A percentile compares a stretch with the other conserved stretches of the same genome.
Evolutionary conservation across 2,113 vertebrate species (phyloP).

Genomic region (Cynocephalus volans): DNA sequence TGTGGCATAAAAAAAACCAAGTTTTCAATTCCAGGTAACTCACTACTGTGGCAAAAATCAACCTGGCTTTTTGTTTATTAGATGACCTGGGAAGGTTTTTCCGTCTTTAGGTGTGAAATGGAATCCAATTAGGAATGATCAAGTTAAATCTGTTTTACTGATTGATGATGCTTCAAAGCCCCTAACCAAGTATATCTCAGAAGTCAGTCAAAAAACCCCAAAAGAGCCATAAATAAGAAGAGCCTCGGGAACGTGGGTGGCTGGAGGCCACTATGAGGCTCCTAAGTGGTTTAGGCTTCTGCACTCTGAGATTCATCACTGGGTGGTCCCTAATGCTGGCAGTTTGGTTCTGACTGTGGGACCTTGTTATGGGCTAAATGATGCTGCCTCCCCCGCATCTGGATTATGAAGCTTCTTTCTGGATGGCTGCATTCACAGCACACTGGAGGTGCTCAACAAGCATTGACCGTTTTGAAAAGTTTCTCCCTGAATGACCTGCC

Average conservation of each 20-base stretch:
- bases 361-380: background rate
- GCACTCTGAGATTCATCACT: background rate
- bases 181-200: background rate
- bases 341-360: background rate
- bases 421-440: background rate
- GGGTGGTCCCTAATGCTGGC: background rate
- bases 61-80: background rate
- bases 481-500: background rate
- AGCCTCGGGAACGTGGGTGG: background rate
- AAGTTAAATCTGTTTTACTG: background rate
- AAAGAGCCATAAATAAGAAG: background rate
- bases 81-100: background rate
- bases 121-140: background rate
- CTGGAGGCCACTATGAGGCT: background rate
- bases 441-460: background rate
- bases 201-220: background rate
- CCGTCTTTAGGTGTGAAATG: background rate
- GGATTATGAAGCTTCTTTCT: background rate
- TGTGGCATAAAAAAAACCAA: background rate
- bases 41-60: background rate
- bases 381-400: too few relatives aligned
- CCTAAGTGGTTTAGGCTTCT: background rate
- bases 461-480: background rate
- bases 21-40: background rate
- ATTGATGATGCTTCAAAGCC: background rate